These are phyloP conservation scores for Petroica traversi DNA, from an alignment of 2,113 vertebrate genomes.

Conservation along the genomic window DNA sequence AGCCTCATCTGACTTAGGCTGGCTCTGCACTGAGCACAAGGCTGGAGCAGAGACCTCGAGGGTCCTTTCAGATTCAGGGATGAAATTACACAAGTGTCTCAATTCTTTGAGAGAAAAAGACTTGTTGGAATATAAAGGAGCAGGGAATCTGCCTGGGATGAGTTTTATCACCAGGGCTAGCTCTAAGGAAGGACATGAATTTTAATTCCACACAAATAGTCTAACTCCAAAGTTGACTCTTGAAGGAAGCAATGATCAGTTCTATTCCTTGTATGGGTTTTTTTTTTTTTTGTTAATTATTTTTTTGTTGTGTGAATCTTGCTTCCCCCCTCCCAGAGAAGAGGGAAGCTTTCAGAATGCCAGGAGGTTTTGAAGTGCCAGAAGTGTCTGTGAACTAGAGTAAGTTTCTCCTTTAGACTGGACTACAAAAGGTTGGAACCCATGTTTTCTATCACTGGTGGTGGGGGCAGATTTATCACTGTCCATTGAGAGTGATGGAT, in stretches of 20 bases:
- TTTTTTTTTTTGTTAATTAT: neutral
- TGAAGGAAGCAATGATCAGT: neutral
- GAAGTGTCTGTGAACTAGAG: neutral
- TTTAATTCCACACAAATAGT: neutral
- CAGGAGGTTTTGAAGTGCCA: neutral
- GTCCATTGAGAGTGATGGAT: neutral
- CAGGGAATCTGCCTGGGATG: neutral
- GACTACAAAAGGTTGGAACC: neutral
- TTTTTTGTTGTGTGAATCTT: neutral
- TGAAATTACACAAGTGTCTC: neutral
- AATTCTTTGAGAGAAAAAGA: neutral
- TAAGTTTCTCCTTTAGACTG: neutral
- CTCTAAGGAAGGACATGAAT: neutral
- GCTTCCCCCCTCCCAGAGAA: neutral
- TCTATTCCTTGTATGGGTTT: rapidly evolving
- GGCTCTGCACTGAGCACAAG: neutral
- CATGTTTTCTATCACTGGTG: neutral
- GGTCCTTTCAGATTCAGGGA: neutral
- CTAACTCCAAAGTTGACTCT: neutral
- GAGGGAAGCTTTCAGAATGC: neutral
- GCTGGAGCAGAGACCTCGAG: neutral
- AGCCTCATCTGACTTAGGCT: neutral
- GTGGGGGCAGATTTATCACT: neutral
- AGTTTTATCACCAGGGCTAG: neutral
- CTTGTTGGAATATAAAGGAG: neutral